Conservation (phyloP, 2,113 vertebrate species). For the Forbesichthys agassizii region DNA sequence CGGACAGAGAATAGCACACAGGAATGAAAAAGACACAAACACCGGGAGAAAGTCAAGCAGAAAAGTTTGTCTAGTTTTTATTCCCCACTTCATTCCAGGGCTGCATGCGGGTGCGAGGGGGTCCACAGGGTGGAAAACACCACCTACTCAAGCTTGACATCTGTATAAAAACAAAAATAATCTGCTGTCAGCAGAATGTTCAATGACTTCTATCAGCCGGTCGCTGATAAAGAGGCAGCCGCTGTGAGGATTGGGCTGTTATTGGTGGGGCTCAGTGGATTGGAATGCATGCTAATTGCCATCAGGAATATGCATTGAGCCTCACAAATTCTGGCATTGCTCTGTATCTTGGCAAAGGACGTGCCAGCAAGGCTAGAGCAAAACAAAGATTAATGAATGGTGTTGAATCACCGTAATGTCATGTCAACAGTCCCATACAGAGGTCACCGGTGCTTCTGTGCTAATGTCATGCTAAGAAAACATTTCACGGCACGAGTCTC, state of each 20-base stretch:
- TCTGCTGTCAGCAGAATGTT: constrained; percentile 88
- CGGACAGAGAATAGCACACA: not conserved
- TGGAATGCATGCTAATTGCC: constrained; percentile 98
- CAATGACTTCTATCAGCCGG: constrained; percentile 81
- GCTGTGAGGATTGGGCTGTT: constrained; percentile 81
- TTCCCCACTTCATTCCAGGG: constrained; percentile 26
- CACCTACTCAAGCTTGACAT: constrained; percentile 81
- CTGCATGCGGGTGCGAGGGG: constrained; percentile 53
- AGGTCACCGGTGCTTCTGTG: constrained; percentile 65
- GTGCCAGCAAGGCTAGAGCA: constrained; percentile 66
- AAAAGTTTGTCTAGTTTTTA: constrained; percentile 26
- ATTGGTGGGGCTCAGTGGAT: constrained; percentile 88
- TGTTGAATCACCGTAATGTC: constrained; percentile 74
- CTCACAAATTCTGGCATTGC: constrained; percentile 73
- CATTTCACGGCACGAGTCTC: constrained; percentile 58
- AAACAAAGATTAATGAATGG: constrained; percentile 79
- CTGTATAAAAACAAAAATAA: constrained; percentile 89
- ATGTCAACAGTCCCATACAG: constrained; percentile 74
- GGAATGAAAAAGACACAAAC: constrained; percentile 2
- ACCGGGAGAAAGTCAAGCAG: constrained; percentile 14
- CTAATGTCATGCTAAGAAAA: constrained; percentile 68
- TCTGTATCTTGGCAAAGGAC: constrained; percentile 73
- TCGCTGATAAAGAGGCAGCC: constrained; percentile 75
- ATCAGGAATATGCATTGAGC: constrained; percentile 79
- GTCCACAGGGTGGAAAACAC: constrained; percentile 75